Evolutionary conservation across 2,113 vertebrate species (phyloP).

Genomic region (Chascanopsetta lugubris): DNA sequence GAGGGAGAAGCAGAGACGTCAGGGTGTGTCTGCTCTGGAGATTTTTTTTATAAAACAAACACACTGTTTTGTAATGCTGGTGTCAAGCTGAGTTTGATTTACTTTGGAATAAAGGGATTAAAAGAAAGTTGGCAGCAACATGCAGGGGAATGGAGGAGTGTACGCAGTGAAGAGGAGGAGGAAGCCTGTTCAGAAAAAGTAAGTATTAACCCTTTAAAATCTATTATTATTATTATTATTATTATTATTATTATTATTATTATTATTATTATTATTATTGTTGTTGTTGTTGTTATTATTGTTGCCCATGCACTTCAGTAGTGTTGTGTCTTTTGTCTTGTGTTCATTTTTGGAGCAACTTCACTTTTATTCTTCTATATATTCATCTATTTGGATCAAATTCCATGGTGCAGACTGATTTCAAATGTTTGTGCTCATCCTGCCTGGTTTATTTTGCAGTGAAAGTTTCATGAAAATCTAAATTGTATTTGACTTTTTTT

Average conservation of each 20-base stretch:
- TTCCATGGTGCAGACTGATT: neutral
- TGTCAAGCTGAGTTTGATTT: neutral
- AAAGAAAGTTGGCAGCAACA: conserved; percentile 3
- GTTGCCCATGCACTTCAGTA: neutral
- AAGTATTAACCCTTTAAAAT: neutral
- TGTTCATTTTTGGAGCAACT: neutral
- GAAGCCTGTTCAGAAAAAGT: conserved; percentile 55
- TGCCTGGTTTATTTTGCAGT: neutral
- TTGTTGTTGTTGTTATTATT: too few relatives aligned
- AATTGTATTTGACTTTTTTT: too few relatives aligned
- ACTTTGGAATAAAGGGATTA: neutral
- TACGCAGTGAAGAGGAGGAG: conserved; percentile 60
- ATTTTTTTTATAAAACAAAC: neutral
- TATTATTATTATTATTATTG: too few relatives aligned
- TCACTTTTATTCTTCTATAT: too few relatives aligned
- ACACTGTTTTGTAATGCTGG: neutral
- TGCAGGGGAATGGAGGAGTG: conserved; percentile 37
- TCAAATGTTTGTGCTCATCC: neutral
- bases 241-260: too few relatives aligned
- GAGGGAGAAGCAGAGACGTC: neutral
- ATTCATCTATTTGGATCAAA: too few relatives aligned
- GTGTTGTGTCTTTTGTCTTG: neutral
- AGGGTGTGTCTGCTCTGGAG: neutral
- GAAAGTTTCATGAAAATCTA: neutral
- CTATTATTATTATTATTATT: too few relatives aligned